Evolutionary conservation across 2,888 invertebrate species (phyloP).

Genomic region (Cheilosia vernalis): DNA sequence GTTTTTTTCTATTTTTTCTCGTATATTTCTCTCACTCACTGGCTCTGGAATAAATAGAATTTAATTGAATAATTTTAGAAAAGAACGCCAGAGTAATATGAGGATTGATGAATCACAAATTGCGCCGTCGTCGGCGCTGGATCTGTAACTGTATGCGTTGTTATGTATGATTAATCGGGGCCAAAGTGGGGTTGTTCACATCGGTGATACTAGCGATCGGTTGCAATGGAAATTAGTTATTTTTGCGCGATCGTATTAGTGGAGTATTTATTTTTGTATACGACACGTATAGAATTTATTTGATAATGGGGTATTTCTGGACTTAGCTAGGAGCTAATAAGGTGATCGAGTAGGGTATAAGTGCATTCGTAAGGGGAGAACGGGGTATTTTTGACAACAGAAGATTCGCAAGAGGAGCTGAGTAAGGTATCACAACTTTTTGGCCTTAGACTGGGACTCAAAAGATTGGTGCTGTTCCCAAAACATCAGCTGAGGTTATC

Average conservation of each 20-base stretch:
- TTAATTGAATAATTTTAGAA: constrained; percentile 65
- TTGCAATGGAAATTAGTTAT: constrained; percentile 18
- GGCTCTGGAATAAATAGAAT: constrained; percentile 58
- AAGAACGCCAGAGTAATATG: constrained; percentile 9
- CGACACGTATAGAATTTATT: background rate
- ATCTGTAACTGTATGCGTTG: constrained; percentile 8
- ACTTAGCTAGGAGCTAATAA: background rate
- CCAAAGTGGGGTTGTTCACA: constrained; percentile 54
- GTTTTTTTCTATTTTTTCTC: constrained; percentile 12
- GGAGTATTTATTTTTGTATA: constrained; percentile 5
- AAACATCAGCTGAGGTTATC: too few species aligned
- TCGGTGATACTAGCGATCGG: constrained; percentile 8
- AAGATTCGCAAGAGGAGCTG: background rate
- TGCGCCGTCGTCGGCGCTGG: constrained; percentile 1
- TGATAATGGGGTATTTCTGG: background rate
- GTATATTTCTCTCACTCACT: constrained; percentile 10
- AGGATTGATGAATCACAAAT: constrained; percentile 57
- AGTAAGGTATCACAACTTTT: too few species aligned
- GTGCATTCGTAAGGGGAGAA: background rate
- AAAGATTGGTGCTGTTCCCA: too few species aligned
- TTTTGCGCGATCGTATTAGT: constrained; percentile 17
- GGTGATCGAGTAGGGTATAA: too few species aligned
- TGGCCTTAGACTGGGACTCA: too few species aligned
- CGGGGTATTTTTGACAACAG: background rate
- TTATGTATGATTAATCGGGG: constrained; percentile 51